These are phyloP conservation scores for Villa cingulata DNA, from an alignment of 2,888 invertebrate genomes.

Conservation along the genomic window DNA sequence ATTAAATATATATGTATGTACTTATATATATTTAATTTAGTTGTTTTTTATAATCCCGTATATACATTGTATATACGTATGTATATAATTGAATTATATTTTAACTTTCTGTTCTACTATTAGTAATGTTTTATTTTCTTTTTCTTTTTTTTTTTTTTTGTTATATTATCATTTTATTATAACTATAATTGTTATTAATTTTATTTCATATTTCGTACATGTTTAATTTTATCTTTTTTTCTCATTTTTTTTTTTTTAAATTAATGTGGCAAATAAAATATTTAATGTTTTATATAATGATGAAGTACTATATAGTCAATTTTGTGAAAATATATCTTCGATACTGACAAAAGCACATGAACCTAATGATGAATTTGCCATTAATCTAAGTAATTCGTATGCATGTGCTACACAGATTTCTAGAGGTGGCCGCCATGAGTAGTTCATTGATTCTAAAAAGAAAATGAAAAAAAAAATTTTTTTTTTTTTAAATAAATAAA, in stretches of 20 bases:
- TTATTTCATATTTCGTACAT: too few species aligned
- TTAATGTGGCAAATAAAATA: conserved; percentile 21
- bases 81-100: too few species aligned
- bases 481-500: not conserved
- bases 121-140: not conserved
- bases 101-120: too few species aligned
- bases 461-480: conserved; percentile 7
- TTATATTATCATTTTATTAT: not conserved
- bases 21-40: too few species aligned
- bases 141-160: conserved; percentile 6
- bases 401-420: conserved; percentile 88
- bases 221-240: too few species aligned
- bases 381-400: conserved; percentile 72
- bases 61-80: too few species aligned
- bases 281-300: conserved; percentile 27
- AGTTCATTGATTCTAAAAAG: conserved; percentile 72
- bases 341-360: conserved; percentile 92
- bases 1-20: too few species aligned
- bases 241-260: conserved; percentile 12
- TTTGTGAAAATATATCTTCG: conserved; percentile 53
- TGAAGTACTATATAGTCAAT: conserved; percentile 34
- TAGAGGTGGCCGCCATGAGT: conserved; percentile 80
- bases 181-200: not conserved
- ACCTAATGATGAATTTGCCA: conserved; percentile 80
- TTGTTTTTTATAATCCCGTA: too few species aligned